Evolutionary conservation across 2,113 vertebrate species (phyloP).

Genomic region (Hemichromis elongatus): DNA sequence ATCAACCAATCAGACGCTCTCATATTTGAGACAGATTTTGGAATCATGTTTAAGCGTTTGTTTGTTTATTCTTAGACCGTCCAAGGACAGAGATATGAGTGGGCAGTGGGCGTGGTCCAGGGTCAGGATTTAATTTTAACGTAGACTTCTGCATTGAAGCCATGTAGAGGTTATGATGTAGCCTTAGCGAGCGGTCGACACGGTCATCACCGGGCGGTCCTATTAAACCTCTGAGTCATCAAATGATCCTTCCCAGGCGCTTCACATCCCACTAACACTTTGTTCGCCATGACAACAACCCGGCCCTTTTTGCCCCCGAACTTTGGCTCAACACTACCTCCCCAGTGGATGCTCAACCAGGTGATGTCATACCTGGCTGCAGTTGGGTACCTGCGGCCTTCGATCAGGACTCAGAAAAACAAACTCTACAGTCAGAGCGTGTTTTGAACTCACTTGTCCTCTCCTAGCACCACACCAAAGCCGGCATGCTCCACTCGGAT

Average conservation of each 20-base stretch:
- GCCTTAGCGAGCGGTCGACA: accelerated
- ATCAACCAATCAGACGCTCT: neutral
- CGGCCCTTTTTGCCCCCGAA: neutral
- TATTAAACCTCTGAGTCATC: neutral
- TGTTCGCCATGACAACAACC: neutral
- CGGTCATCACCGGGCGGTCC: neutral
- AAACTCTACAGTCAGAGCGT: accelerated
- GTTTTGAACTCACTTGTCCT: conserved; percentile 87
- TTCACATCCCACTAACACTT: neutral
- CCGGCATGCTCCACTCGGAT: conserved; percentile 87
- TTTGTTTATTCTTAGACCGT: accelerated
- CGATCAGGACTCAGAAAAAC: neutral
- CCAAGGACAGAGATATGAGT: neutral
- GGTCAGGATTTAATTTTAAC: accelerated
- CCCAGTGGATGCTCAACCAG: neutral
- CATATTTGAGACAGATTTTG: neutral
- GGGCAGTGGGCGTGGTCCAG: neutral
- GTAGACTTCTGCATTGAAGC: neutral
- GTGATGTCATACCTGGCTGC: neutral
- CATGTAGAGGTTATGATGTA: neutral
- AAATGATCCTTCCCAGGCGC: neutral
- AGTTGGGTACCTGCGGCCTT: accelerated
- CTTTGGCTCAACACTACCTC: neutral
- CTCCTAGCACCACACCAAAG: conserved; percentile 94
- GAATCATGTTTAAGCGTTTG: too few relatives aligned